A percentile compares a stretch with the other conserved stretches of the same genome.
Conservation (phyloP, 2,888 invertebrate genomes). For the Drosophila basisetae region DNA sequence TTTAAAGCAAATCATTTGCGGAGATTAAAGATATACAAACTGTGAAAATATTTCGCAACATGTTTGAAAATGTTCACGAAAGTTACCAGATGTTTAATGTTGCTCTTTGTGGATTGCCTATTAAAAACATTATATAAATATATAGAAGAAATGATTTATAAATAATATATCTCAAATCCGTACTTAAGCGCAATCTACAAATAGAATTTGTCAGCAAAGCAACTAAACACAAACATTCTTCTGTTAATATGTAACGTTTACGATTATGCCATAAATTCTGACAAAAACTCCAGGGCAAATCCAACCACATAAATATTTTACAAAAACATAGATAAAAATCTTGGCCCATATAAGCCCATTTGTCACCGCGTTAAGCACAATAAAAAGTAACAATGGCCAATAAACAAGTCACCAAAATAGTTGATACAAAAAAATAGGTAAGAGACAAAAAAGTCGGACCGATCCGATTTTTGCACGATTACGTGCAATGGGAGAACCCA, state of each 20-base stretch:
- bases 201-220: not conserved
- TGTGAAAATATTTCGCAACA: not conserved
- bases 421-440: conserved; percentile 17
- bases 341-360: conserved; percentile 45
- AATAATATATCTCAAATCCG: not conserved
- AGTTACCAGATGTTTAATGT: not conserved
- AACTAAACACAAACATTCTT: not conserved
- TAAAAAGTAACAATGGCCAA: conserved; percentile 44
- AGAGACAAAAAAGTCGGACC: not conserved
- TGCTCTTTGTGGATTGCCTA: not conserved
- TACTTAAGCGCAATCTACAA: not conserved
- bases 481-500: conserved; percentile 24
- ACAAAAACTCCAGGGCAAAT: not conserved
- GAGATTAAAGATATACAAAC: not conserved
- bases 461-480: conserved; percentile 27
- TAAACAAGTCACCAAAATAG: conserved; percentile 70
- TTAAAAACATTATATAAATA: not conserved
- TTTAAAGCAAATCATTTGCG: not conserved
- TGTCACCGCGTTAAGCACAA: conserved; percentile 59
- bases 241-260: conserved; percentile 15
- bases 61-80: not conserved
- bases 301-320: conserved; percentile 12
- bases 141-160: not conserved
- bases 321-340: conserved; percentile 12
- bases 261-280: conserved; percentile 17